A percentile compares a stretch with the other conserved stretches of the same genome.
phyloP scores from a whole-genome alignment of 2,888 invertebrate species.

The Rosalia funebris region DNA sequence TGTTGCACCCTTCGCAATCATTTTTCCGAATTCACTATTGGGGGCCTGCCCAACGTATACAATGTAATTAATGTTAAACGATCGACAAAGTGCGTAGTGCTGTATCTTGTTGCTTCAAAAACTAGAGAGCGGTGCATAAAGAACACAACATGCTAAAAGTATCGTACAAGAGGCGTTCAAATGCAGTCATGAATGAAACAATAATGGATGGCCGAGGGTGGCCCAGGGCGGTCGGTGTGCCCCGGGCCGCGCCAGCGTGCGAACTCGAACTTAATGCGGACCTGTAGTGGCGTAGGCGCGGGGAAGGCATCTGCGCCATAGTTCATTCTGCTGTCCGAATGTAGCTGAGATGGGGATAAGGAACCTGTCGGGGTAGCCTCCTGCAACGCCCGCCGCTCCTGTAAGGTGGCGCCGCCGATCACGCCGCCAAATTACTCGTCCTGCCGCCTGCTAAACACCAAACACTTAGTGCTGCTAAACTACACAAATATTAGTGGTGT shows the following conservation, averaged over 20 bases:
- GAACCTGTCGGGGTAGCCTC: conserved; percentile 27
- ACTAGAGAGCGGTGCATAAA: conserved; percentile 42
- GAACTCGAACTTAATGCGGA: conserved; percentile 52
- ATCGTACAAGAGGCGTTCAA: conserved; percentile 29
- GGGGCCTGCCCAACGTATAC: no score
- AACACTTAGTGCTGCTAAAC: conserved; percentile 52
- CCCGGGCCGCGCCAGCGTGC: conserved; percentile 29
- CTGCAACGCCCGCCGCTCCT: conserved; percentile 13
- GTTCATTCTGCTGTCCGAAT: conserved; percentile 59
- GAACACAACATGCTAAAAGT: conserved; percentile 37
- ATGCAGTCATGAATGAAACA: conserved; percentile 34
- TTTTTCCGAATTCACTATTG: no score
- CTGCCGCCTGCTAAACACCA: conserved; percentile 56
- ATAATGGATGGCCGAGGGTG: conserved; percentile 36
- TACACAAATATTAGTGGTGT: conserved; percentile 29
- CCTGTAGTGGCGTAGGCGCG: conserved; percentile 66
- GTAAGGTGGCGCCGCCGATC: conserved; percentile 28
- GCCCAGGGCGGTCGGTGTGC: conserved; percentile 39
- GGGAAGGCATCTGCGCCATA: conserved; percentile 64
- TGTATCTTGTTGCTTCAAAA: conserved; percentile 37
- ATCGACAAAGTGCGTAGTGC: conserved; percentile 27
- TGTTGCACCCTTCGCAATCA: no score
- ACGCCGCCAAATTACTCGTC: conserved; percentile 46
- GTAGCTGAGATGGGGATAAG: conserved; percentile 41
- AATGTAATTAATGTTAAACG: no score